These are phyloP conservation scores for Stylophora pistillata DNA, from an alignment of 64 coral and sea anemone genomes.

Conservation along the genomic window DNA sequence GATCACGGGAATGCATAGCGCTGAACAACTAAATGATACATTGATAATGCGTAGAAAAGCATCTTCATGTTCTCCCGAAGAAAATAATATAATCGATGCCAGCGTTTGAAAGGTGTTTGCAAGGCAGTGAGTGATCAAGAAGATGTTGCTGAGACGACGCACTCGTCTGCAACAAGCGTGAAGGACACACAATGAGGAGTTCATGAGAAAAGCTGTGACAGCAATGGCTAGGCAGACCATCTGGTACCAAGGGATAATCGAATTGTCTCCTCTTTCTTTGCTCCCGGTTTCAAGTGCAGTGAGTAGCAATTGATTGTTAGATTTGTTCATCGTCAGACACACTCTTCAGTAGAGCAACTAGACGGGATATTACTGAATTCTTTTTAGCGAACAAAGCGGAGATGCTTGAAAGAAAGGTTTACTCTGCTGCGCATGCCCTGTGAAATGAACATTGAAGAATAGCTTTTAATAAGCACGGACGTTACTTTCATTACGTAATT, in stretches of 20 bases:
- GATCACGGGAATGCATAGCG: conserved; percentile 2
- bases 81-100: neutral
- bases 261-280: neutral
- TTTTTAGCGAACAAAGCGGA: too few relatives aligned
- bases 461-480: too few relatives aligned
- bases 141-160: neutral
- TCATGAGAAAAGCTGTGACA: neutral
- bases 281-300: neutral
- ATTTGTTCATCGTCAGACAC: neutral
- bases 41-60: neutral
- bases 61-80: too few relatives aligned
- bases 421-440: too few relatives aligned
- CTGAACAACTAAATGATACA: neutral
- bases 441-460: too few relatives aligned
- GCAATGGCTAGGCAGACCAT: neutral
- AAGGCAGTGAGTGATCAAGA: neutral
- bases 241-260: too few relatives aligned
- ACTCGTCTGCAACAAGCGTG: conserved; percentile 9
- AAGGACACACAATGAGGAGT: neutral
- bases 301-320: neutral
- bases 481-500: too few relatives aligned
- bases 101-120: conserved; percentile 20
- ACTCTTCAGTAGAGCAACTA: too few relatives aligned
- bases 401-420: too few relatives aligned
- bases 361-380: too few relatives aligned